Base-by-base conservation (phyloP, 1,140 invertebrate genomes). In the Eumaeus atala region DNA sequence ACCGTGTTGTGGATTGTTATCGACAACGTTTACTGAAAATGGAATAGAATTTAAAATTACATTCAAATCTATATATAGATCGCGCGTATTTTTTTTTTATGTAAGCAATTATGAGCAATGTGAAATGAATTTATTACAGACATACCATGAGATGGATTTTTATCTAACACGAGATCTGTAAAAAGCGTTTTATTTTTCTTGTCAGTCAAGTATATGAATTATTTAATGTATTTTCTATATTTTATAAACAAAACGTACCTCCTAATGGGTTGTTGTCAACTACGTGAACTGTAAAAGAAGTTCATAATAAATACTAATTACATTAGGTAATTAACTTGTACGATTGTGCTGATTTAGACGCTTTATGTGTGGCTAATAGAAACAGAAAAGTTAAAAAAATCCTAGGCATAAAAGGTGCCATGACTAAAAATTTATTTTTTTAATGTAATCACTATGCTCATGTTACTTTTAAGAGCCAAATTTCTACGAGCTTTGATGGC, bases 11-110 rank as follows among this genome's bases (percentile, higher is more conserved):
- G 61, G 62, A 38, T 62, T 64, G 42, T 61, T 56, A 40, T 67
- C 60, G 9, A 67, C 65, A 17, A 70, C 57, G 51, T 67, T 36
- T 37, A 71, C 68, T 67, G 65, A 47, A 68, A 68, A 54, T 42
- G 40, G 57, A 58, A 50, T 48, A 47, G 38, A 42, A 12, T n/a
- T 8, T 14, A 11, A 28, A 21, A 28, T 48, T n/a, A n/a, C n/a
- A n/a, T n/a, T n/a, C n/a, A n/a, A n/a, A n/a, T n/a, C n/a, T n/a
- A n/a, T n/a, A n/a, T n/a, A n/a, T n/a, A n/a, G n/a, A n/a, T n/a
- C n/a, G n/a, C n/a, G n/a, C n/a, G n/a, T n/a, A n/a, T n/a, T n/a
- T n/a, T n/a, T n/a, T n/a, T n/a, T n/a, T n/a, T n/a, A n/a, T 7
- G 9, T 1, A 21, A 48, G 10, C 3, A 21, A 47, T 47, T 10